These are phyloP conservation scores for Girardia tigrina DNA, from an alignment of 2,888 invertebrate genomes.

Conservation along the genomic window DNA sequence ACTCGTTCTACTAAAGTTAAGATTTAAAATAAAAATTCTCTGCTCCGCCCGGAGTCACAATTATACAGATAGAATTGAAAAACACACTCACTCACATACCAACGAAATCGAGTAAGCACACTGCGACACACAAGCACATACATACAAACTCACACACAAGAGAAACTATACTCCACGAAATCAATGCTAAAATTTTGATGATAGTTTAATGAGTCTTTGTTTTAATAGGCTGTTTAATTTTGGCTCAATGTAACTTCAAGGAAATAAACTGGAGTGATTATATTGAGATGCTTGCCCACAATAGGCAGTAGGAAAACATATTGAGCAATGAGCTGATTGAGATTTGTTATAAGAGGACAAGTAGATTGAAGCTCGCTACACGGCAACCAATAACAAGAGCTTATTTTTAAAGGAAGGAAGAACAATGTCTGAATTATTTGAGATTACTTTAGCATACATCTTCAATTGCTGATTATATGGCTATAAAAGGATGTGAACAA, in stretches of 20 bases:
- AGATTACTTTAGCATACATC: slow-evolving; percentile 23
- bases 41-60: slow-evolving; percentile 18
- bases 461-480: slow-evolving; percentile 23
- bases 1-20: neutral
- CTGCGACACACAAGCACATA: neutral
- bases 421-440: slow-evolving; percentile 23
- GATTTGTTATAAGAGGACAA: slow-evolving; percentile 21
- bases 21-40: slow-evolving; percentile 13
- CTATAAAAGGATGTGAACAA: slow-evolving; percentile 23
- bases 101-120: too few species aligned
- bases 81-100: too few species aligned
- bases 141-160: neutral
- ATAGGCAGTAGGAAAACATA: slow-evolving; percentile 20
- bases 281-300: slow-evolving; percentile 23
- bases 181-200: slow-evolving; percentile 18
- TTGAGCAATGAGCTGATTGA: slow-evolving; percentile 23
- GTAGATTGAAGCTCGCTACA: slow-evolving; percentile 18
- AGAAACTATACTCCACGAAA: neutral
- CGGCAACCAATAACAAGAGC: slow-evolving; percentile 19
- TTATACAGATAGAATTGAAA: neutral
- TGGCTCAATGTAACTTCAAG: slow-evolving; percentile 17
- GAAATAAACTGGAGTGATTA: slow-evolving; percentile 23
- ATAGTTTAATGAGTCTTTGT: slow-evolving; percentile 12
- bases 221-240: slow-evolving; percentile 23
- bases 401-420: slow-evolving; percentile 16